A percentile compares a stretch with the other conserved stretches of the same genome.
phyloP scores from a whole-genome alignment of 2,797 vertebrate genomes.

The Coracias cyanogaster region DNA sequence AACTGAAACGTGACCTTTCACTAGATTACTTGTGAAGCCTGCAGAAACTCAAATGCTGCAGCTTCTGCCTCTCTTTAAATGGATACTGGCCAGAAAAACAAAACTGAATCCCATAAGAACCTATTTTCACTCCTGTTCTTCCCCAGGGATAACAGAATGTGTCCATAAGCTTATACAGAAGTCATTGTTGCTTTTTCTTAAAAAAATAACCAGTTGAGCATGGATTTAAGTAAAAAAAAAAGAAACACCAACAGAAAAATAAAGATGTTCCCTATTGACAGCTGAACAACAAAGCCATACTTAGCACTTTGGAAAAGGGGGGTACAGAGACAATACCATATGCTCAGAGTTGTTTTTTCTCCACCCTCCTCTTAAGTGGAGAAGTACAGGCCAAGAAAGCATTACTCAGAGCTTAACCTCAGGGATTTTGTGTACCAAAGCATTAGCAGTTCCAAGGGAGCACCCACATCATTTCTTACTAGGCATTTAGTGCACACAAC shows the following conservation, averaged over 20 bases:
- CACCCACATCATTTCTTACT: neutral
- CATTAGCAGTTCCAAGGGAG: neutral
- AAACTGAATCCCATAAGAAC: neutral
- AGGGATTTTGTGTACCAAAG: neutral
- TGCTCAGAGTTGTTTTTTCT: neutral
- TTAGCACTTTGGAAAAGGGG: rapidly evolving
- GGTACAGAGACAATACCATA: neutral
- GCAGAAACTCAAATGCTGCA: neutral
- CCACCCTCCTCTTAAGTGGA: neutral
- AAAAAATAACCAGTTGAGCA: neutral
- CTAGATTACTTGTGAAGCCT: neutral
- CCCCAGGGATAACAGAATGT: neutral
- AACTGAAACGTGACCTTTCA: neutral
- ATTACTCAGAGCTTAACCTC: neutral
- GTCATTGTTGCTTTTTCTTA: neutral
- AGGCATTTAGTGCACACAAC: rapidly evolving
- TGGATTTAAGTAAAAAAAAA: neutral
- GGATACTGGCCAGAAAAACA: neutral
- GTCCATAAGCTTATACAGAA: neutral
- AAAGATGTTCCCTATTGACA: neutral
- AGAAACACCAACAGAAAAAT: neutral
- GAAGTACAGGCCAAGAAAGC: neutral
- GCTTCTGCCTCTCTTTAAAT: neutral
- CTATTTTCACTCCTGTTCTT: neutral
- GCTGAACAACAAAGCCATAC: neutral